phyloP scores from a whole-genome alignment of 2,113 vertebrate genomes.

The Menura novaehollandiae region DNA sequence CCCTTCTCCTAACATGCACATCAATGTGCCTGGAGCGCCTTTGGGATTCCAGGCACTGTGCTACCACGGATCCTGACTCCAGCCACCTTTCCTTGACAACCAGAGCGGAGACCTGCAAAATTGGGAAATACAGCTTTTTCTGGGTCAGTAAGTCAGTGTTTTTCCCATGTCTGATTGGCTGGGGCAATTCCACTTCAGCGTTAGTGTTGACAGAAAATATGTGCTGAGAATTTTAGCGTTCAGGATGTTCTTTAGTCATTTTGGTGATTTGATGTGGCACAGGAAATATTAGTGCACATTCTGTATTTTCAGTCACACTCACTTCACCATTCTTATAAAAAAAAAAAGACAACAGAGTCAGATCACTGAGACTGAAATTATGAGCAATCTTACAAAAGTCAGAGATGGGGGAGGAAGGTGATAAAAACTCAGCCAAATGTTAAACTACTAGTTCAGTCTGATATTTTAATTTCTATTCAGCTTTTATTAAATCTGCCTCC shows the following conservation, averaged over 20 bases:
- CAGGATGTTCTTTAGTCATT: slow-evolving; percentile 56
- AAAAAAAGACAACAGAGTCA: slow-evolving; percentile 38
- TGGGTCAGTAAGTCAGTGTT: slow-evolving; percentile 48
- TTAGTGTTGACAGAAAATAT: slow-evolving; percentile 53
- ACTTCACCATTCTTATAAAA: slow-evolving; percentile 38
- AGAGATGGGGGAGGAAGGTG: slow-evolving; percentile 60
- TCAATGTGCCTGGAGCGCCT: neutral
- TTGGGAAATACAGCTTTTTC: slow-evolving; percentile 26
- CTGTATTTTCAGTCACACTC: slow-evolving; percentile 64
- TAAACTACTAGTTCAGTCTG: slow-evolving; percentile 30
- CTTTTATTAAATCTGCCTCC: neutral
- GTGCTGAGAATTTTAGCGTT: neutral
- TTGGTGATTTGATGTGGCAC: slow-evolving; percentile 51
- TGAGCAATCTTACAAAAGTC: slow-evolving; percentile 61
- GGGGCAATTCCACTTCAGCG: slow-evolving; percentile 27
- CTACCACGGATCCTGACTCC: neutral
- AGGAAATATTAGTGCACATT: slow-evolving; percentile 67
- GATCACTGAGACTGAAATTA: slow-evolving; percentile 51
- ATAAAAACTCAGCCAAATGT: slow-evolving; percentile 60
- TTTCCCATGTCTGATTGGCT: slow-evolving; percentile 28
- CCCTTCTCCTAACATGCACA: neutral
- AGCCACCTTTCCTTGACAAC: neutral
- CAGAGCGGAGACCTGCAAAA: neutral
- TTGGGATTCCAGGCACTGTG: neutral
- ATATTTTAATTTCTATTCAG: slow-evolving; percentile 30